phyloP scores from a whole-genome alignment of 2,888 invertebrate genomes.

The Heliconius hortense region DNA sequence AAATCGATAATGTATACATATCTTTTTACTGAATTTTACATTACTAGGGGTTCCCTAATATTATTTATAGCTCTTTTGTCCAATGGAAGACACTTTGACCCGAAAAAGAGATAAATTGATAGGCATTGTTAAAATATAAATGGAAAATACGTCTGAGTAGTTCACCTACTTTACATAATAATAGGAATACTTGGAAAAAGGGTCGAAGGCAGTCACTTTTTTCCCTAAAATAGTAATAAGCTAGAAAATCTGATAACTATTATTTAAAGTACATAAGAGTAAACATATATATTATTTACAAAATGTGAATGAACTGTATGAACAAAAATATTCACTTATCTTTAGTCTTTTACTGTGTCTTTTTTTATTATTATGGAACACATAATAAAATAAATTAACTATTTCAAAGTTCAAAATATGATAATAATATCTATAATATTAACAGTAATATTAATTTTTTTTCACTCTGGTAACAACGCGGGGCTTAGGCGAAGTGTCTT shows the following conservation, averaged over 20 bases:
- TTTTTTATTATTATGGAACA: no score
- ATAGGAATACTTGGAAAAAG: slow-evolving; percentile 5
- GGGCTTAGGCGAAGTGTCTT: no score
- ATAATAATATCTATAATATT: no score
- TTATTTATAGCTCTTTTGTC: not conserved
- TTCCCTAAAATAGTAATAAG: not conserved
- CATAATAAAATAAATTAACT: no score
- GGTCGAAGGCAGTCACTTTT: slow-evolving; percentile 2
- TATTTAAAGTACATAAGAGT: not conserved
- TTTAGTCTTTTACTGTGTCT: not conserved
- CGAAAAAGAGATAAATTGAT: slow-evolving; percentile 27
- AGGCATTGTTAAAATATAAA: slow-evolving; percentile 24
- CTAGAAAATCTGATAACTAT: slow-evolving; percentile 6
- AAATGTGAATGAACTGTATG: not conserved
- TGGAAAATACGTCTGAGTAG: slow-evolving; percentile 20
- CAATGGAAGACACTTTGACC: not conserved
- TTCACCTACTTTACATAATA: slow-evolving; percentile 24
- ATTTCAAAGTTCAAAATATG: no score
- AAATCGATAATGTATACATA: not conserved
- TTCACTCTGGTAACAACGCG: no score
- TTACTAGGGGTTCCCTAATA: not conserved
- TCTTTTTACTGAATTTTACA: not conserved
- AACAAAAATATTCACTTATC: not conserved
- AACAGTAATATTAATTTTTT: no score
- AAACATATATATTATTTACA: not conserved